Base-by-base conservation (phyloP, 2,888 invertebrate genomes). In the Clanis bilineata region DNA sequence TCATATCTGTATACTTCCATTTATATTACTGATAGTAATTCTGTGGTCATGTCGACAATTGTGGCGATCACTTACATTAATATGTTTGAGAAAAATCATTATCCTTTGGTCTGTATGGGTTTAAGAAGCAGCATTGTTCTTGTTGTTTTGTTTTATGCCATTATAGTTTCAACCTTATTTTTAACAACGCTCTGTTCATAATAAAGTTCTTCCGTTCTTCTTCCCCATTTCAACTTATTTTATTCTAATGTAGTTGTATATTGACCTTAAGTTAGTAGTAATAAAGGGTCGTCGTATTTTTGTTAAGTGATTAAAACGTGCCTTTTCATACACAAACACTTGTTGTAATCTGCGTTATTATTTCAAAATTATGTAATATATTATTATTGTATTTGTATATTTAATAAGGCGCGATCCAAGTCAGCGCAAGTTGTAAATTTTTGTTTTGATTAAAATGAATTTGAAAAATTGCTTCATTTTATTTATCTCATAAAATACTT, bases 371-470 rank as follows among this genome's bases (percentile, higher is more conserved):
- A 38, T 57, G 57, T 57, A 57, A 28, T n/a, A n/a, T n/a, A n/a
- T 38, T 25, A 32, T n/a, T 79, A 71, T 72, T 75, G 72, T 77
- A 73, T n/a, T n/a, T 73, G 71, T 80, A 76, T 73, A 72, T 73
- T n/a, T n/a, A 70, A 69, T 70, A 67, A 68, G 61, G 51, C 10
- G 51, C 51, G 18, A 51, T 9, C 18, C 10, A 18, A 18, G 10
- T 61, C 76, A 84, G 82, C 85, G 81, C 79, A 83, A 81, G 82
- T 73, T 88, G 89, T 88, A 89, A 83, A 88, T 86, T 86, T 84
- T 78, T 85, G 88, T 85, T 68, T 78, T 73, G 66, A 89, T 77
- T 88, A 89, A 86, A 87, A 67, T 51, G 10, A 51, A 51, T 51
- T 51, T n/a, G 68, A 74, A 80, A 77, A 79, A 74, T 64, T 69